Evolutionary conservation across 2,797 vertebrate species (phyloP).

Genomic region (Tenualosa thibaudeaui): DNA sequence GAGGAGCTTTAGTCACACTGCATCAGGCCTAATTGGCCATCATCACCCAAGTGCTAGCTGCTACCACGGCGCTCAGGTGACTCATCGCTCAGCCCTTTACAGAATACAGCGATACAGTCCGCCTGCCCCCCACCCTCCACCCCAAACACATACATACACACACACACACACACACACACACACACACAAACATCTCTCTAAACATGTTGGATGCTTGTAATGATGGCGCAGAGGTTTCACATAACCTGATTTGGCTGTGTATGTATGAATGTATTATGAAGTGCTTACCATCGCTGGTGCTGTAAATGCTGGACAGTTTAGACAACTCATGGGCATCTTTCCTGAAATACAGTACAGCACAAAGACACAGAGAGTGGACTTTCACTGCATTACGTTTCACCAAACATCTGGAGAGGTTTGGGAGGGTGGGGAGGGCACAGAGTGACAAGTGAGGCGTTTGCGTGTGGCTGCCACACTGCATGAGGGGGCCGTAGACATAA

Average conservation of each 20-base stretch:
- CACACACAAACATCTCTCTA: neutral
- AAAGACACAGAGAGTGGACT: neutral
- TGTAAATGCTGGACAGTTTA: neutral
- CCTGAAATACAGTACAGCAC: neutral
- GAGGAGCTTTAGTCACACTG: conserved; percentile 12
- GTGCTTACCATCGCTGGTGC: too few species aligned
- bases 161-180: neutral
- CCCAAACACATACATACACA: neutral
- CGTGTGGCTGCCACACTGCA: neutral
- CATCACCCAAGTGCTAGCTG: conserved; percentile 7
- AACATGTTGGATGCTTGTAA: neutral
- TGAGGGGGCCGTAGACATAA: neutral
- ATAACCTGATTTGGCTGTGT: neutral
- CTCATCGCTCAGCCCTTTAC: neutral
- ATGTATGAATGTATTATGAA: too few species aligned
- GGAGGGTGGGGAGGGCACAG: neutral
- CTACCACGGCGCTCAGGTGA: neutral
- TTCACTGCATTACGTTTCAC: neutral
- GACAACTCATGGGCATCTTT: neutral
- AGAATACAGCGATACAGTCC: neutral
- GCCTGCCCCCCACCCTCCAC: neutral
- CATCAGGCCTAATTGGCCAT: conserved; percentile 22
- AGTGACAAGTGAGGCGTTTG: neutral
- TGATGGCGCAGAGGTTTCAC: neutral
- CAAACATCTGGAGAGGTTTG: neutral